Percentiles rank a stretch among this genome's conserved stretches.
These are phyloP conservation scores for Drosophila buzzatii DNA, from an alignment of 2,888 invertebrate genomes.

Conservation along the genomic window DNA sequence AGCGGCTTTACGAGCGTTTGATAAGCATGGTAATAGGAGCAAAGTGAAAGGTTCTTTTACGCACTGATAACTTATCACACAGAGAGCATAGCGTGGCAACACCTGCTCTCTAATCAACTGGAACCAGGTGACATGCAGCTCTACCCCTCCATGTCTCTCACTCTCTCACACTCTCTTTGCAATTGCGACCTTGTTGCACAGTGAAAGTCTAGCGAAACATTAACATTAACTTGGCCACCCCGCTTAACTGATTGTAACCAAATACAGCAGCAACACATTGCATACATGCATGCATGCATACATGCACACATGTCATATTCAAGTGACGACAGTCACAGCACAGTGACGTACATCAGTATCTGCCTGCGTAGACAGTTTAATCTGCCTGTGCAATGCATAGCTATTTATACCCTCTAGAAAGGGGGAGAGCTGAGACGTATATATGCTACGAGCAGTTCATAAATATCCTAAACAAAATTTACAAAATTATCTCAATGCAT, in stretches of 20 bases:
- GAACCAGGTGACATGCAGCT: neutral
- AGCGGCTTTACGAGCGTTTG: conserved; percentile 26
- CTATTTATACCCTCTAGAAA: conserved; percentile 8
- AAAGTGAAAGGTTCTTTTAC: conserved; percentile 68
- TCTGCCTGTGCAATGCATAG: conserved; percentile 4
- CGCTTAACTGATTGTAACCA: conserved; percentile 47
- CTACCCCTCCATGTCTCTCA: neutral
- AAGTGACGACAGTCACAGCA: conserved; percentile 18
- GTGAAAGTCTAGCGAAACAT: conserved; percentile 69
- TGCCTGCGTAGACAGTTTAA: conserved; percentile 17
- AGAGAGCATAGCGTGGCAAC: conserved; percentile 8
- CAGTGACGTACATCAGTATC: conserved; percentile 20
- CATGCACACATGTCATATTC: conserved; percentile 15
- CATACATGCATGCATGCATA: neutral
- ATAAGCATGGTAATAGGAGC: conserved; percentile 42
- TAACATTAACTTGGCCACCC: conserved; percentile 27
- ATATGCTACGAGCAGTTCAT: too few relatives aligned
- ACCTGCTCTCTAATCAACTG: conserved; percentile 16
- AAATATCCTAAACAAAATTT: neutral
- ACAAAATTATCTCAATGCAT: too few relatives aligned
- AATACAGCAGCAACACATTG: conserved; percentile 33
- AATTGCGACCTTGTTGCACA: conserved; percentile 23
- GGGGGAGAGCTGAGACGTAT: neutral
- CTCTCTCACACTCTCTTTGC: conserved; percentile 6
- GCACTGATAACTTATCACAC: conserved; percentile 55